Evolutionary conservation across 2,888 invertebrate genomes (phyloP), one percentile per base, ranked within the genome.

Genomic region (Amphiduros pacificus): DNA sequence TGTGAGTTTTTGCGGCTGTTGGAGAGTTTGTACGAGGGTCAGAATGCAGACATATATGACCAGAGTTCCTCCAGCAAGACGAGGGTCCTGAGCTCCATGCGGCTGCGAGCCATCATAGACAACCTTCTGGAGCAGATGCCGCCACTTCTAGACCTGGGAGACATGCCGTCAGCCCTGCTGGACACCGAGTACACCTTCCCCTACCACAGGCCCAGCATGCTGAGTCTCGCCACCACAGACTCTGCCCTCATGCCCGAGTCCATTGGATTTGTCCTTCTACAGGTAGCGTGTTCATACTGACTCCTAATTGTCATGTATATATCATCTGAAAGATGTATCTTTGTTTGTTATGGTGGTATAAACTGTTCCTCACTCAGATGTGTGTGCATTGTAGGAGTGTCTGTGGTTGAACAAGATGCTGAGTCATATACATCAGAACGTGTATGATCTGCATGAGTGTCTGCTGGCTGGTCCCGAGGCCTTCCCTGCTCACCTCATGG

Each of bases 341-440:
- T n/a, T n/a, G n/a, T n/a, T n/a, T n/a, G n/a, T n/a, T n/a, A n/a
- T n/a, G n/a, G n/a, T n/a, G n/a, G n/a, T n/a, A n/a, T n/a, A n/a
- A n/a, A n/a, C n/a, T n/a, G n/a, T n/a, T n/a, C n/a, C n/a, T n/a
- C n/a, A n/a, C n/a, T n/a, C n/a, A n/a, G n/a, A n/a, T 44, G 5
- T 44, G 9, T 20, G 6, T 44, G n/a, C n/a, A 14, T 62, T 69
- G 9, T 70, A 81, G 80, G 80, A 80, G 61, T 80, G 80, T 66
- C 68, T 77, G 56, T 78, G 78, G 77, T 65, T 77, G 71, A 80
- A 81, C 69, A 70, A 73, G 3, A 65, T 76, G 24, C 69, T 80
- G 58, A 77, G 77, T 60, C 74, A 76, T 67, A 75, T 81, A 53
- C 64, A 77, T 24, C 79, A 79, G 64, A 73, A 75, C 62, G 71